Conservation (phyloP, 2,797 vertebrate genomes). For the Dendrocincla tyrannina region DNA sequence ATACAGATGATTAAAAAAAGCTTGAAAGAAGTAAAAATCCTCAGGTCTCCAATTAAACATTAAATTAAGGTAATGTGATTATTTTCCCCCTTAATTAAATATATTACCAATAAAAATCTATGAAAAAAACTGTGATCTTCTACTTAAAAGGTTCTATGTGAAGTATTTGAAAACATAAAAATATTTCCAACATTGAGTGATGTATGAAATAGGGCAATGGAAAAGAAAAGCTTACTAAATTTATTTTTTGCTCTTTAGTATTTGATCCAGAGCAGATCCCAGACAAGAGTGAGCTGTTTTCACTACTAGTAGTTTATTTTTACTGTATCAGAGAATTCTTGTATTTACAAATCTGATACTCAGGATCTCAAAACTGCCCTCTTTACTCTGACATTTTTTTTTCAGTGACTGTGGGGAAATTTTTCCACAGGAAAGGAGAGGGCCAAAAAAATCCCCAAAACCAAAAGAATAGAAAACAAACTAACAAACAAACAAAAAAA, state of each 20-base stretch:
- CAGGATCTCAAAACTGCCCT: neutral
- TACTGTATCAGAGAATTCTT: neutral
- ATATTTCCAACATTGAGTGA: neutral
- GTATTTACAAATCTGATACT: neutral
- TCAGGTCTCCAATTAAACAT: constrained; percentile 68
- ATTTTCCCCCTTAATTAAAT: constrained; percentile 56
- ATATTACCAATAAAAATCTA: constrained; percentile 41
- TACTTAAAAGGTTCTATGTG: constrained; percentile 26
- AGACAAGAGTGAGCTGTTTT: constrained; percentile 10
- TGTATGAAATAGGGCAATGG: constrained; percentile 38
- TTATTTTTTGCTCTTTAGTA: constrained; percentile 22
- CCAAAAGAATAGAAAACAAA: neutral
- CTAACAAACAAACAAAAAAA: neutral
- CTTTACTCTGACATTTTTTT: neutral
- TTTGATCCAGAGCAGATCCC: neutral
- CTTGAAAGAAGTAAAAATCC: constrained; percentile 14
- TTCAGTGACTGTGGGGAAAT: neutral
- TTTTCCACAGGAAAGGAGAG: neutral
- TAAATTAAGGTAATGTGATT: constrained; percentile 62
- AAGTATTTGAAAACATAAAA: neutral
- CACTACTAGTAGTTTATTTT: neutral
- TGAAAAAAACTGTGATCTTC: constrained; percentile 8
- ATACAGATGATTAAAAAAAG: constrained; percentile 20
- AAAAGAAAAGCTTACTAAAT: constrained; percentile 28
- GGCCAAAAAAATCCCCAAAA: neutral